Evolutionary conservation across 1,140 invertebrate genomes (phyloP), one percentile per base, ranked within the genome.

Genomic region (Probaryconus sp.): DNA sequence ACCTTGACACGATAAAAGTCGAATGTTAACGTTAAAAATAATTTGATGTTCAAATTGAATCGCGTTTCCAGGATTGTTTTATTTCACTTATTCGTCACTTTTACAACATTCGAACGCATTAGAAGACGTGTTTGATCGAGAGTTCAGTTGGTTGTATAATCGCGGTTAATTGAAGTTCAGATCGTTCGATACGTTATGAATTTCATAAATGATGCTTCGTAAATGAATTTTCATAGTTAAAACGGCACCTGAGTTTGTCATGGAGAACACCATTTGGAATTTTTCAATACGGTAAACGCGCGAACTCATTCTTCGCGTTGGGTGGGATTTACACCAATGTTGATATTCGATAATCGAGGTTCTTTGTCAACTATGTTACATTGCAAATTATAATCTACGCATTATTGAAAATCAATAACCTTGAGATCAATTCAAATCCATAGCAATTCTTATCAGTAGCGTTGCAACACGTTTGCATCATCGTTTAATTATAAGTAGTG

Each of bases 221-320:
- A 45, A 43, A 35, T 43, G 33, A 58, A 45, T 1, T 26, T 9
- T 45, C 18, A 35, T 35, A 20, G 40, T 3, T 45, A 45, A 58
- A 58, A 58, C 21, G 55, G 55, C 55, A 58, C 55, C 55, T 58
- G 55, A 58, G 55, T 58, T 58, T 58, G 40, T 58, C 42, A 47
- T 58, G 55, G 55, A 47, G 45, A 35, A 47, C 42, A 58, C 30
- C 30, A 47, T 47, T 35, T 47, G 55, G 45, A 48, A 42, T 42
- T 40, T 5, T 63, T 50, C 24, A 63, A 61, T 61, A 60, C 16
- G 28, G 13, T 61, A 35, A 45, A 60, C 26, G 31, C 48, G 16
- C 21, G 9, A 33, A 2, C 13, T 56, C 37, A 30, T 51, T n/a
- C 17, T 43, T 53, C 48, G 35, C 33, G 10, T 56, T 13, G 53